phyloP scores from a whole-genome alignment of 2,888 invertebrate genomes.

The Argynnis bischoffii region DNA sequence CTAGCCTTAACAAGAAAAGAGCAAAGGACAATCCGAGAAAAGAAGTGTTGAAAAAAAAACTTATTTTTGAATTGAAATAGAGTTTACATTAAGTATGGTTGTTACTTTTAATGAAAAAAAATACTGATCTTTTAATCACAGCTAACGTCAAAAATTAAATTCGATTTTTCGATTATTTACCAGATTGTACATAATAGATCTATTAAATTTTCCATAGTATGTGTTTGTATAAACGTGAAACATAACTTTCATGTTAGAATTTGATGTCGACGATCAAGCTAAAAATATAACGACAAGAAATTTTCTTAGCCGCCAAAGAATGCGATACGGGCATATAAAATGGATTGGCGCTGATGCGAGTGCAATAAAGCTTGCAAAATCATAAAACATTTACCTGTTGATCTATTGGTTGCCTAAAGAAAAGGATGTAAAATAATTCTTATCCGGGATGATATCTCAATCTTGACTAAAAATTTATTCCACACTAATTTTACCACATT shows the following conservation, averaged over 20 bases:
- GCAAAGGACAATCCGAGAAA: not conserved
- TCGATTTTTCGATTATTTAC: no score
- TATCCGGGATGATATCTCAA: not conserved
- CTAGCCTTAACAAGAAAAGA: slow-evolving; percentile 7
- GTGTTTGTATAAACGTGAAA: slow-evolving; percentile 1
- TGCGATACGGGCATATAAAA: slow-evolving; percentile 54
- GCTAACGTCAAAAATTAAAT: no score
- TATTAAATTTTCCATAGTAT: slow-evolving; percentile 1
- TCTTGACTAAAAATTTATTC: not conserved
- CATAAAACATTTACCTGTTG: slow-evolving; percentile 26
- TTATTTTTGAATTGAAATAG: no score
- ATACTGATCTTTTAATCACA: no score
- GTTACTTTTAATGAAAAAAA: no score
- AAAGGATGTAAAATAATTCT: slow-evolving; percentile 18
- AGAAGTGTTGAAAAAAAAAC: no score
- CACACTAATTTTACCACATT: not conserved
- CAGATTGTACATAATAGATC: not conserved
- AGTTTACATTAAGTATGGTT: no score
- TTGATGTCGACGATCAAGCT: slow-evolving; percentile 51
- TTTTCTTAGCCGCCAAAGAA: slow-evolving; percentile 56
- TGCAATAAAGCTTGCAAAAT: slow-evolving; percentile 32
- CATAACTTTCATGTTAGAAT: slow-evolving; percentile 30
- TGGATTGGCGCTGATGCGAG: slow-evolving; percentile 52
- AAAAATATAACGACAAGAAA: slow-evolving; percentile 61
- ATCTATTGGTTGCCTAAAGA: slow-evolving; percentile 18